phyloP scores from a whole-genome alignment of 2,113 vertebrate genomes.

The Merops nubicus region DNA sequence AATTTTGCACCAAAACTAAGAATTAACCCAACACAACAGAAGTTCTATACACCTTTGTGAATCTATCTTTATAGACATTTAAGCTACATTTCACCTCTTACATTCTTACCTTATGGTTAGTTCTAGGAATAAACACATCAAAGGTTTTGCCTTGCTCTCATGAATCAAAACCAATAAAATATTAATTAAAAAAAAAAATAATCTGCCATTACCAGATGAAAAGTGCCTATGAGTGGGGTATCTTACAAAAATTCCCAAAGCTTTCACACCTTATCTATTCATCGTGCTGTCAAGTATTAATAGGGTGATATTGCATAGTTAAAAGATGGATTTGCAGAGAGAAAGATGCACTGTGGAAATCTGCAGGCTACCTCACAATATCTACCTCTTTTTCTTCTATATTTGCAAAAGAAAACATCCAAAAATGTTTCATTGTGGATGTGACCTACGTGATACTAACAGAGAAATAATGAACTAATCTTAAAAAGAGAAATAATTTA shows the following conservation, averaged over 20 bases:
- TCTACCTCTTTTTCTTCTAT: background rate
- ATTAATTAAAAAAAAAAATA: background rate
- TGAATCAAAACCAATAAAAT: background rate
- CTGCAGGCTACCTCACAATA: background rate
- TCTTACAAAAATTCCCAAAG: background rate
- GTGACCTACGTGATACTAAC: background rate
- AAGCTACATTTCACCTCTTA: background rate
- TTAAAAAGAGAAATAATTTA: background rate
- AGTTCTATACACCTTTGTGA: background rate
- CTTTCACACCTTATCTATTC: background rate
- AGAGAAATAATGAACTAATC: background rate
- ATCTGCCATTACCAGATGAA: background rate
- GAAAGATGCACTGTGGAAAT: background rate
- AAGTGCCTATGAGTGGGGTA: background rate
- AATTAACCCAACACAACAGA: background rate
- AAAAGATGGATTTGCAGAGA: background rate
- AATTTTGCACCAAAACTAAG: background rate
- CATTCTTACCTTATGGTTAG: background rate
- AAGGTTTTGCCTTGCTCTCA: background rate
- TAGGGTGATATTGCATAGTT: background rate
- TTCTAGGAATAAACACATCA: background rate
- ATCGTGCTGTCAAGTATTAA: background rate
- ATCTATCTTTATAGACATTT: background rate
- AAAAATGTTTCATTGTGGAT: background rate
- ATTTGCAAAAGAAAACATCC: background rate